Base-by-base conservation (phyloP, 2,888 invertebrate genomes). In the Marronus borbonicus region DNA sequence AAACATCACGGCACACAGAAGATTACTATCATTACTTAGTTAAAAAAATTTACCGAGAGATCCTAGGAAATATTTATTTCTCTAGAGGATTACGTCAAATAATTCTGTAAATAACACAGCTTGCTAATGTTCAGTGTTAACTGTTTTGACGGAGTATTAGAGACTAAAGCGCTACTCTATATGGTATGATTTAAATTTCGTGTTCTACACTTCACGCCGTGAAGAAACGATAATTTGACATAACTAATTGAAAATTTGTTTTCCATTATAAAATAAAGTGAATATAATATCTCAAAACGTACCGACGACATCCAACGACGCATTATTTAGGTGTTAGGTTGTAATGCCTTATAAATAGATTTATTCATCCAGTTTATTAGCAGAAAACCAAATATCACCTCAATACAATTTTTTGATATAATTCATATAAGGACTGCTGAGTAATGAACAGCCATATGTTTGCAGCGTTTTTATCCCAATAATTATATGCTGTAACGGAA, bases 401-500 rank as follows among this genome's bases (percentile, higher is more conserved):
- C 49, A 68, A 39, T 36, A 8, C 0, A 55, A 17, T 14, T 24
- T 17, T 72, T 72, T 12, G 36, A 60, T 58, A 31, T 12, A 72
- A 60, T 12, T 14, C 17, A 28, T 0, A 60, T 4, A 24, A 24
- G 4, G n/a, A 10, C 20, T 17, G 12, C 60, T 60, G 44, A 44
- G 1, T 24, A 70, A 17, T 20, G 20, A 8, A 44, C 2, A 58
- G 0, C 10, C 17, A 12, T 39, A n/a, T 72, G 39, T 44, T 60
- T 10, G 17, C 7, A 55, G 7, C 36, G 17, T 72, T 72, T 60
- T 72, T 60, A 39, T 49, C 8, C 12, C 24, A 60, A 44, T 72
- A 72, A 72, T 72, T 72, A 72, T 44, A 36, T 12, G 72, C 20
- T 60, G 44, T 72, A 60, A 60, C n/a, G 17, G 58, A 60, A 44